A percentile compares a stretch with the other conserved stretches of the same genome.
Evolutionary conservation across 2,888 invertebrate species (phyloP).

Genomic region (Platerodrilus igneus): DNA sequence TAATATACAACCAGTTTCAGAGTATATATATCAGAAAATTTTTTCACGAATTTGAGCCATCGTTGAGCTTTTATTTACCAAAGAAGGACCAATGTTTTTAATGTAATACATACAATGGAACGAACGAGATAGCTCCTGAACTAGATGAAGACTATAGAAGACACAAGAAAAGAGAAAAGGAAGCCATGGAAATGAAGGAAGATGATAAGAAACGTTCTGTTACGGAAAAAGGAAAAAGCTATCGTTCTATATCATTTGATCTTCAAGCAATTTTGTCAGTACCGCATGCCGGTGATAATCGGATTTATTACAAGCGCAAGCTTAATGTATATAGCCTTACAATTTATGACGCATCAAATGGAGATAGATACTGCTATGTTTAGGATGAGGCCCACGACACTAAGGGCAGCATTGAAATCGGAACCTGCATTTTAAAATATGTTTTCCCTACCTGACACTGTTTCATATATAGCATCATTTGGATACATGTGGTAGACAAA

Average conservation of each 20-base stretch:
- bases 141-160: no score
- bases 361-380: slow-evolving; percentile 10
- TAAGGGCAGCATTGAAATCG: slow-evolving; percentile 27
- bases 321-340: slow-evolving; percentile 25
- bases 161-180: background rate
- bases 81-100: no score
- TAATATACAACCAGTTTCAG: no score
- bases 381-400: slow-evolving; percentile 24
- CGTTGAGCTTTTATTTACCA: no score
- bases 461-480: slow-evolving; percentile 20
- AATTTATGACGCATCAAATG: slow-evolving; percentile 19
- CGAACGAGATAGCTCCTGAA: no score
- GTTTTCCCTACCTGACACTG: slow-evolving; percentile 19
- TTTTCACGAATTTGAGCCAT: no score
- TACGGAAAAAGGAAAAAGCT: slow-evolving; percentile 4
- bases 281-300: slow-evolving; percentile 1
- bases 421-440: slow-evolving; percentile 24
- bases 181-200: slow-evolving; percentile 2
- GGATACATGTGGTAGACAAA: slow-evolving; percentile 25
- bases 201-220: slow-evolving; percentile 1
- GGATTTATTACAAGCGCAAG: slow-evolving; percentile 3
- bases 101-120: no score
- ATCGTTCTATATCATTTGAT: slow-evolving; percentile 4
- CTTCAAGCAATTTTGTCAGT: slow-evolving; percentile 4
- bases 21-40: no score